Evolutionary conservation across 1,140 invertebrate genomes (phyloP).

Genomic region (Magallana gigas): DNA sequence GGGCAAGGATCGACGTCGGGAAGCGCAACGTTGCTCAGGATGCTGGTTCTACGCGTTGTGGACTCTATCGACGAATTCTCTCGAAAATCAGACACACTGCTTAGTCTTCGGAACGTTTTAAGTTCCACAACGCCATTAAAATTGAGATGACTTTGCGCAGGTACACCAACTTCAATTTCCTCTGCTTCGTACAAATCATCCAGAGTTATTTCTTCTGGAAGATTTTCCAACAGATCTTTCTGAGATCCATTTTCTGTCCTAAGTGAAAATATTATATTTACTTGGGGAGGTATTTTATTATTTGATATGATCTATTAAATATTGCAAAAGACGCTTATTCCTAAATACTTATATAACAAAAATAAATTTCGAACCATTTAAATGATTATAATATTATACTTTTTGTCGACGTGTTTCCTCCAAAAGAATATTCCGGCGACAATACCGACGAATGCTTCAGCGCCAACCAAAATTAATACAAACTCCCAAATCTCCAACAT

Average conservation of each 20-base stretch:
- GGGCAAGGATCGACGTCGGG: constrained; percentile 8
- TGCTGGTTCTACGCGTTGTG: neutral
- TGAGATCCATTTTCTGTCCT: neutral
- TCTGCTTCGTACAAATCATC: constrained; percentile 26
- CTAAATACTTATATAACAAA: neutral
- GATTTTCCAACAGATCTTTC: neutral
- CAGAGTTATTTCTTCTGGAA: neutral
- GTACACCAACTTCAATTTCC: neutral
- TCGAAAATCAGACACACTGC: constrained; percentile 20
- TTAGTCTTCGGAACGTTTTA: neutral
- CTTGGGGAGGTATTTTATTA: no score
- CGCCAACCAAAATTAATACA: neutral
- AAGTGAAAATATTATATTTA: no score
- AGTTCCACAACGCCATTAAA: neutral
- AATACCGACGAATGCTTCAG: neutral
- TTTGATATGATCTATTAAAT: no score
- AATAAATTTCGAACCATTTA: neutral
- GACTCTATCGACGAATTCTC: neutral
- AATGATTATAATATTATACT: neutral
- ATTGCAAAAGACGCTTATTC: no score
- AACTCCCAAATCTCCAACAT: constrained; percentile 22
- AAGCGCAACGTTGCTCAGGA: neutral
- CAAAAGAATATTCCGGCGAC: neutral
- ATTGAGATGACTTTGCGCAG: neutral
- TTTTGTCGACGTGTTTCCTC: neutral